These are phyloP conservation scores for Rapana venosa DNA, from an alignment of 2,888 invertebrate species.

Conservation along the genomic window DNA sequence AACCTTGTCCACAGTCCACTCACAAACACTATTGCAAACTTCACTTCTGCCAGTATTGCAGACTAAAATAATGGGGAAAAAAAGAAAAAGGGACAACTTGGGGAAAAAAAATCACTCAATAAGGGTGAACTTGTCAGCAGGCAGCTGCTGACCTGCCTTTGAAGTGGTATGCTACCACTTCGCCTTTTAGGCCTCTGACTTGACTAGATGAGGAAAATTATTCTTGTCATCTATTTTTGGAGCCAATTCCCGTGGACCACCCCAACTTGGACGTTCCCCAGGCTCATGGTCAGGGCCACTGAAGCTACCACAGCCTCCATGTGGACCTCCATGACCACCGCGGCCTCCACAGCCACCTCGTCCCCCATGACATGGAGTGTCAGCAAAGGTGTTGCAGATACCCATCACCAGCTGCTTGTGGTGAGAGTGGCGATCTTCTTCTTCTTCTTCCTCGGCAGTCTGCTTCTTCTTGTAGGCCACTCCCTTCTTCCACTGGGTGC, in stretches of 20 bases:
- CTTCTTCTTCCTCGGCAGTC: conserved; percentile 79
- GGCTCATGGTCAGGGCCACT: conserved; percentile 14
- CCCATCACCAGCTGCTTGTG: conserved; percentile 70
- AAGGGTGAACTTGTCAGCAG: neutral
- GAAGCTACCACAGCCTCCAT: conserved; percentile 44
- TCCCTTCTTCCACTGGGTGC: conserved; percentile 86
- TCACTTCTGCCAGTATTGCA: neutral
- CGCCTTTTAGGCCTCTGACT: conserved; percentile 67
- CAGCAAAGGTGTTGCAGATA: conserved; percentile 77
- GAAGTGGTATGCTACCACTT: conserved; percentile 28
- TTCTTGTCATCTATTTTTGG: conserved; percentile 97
- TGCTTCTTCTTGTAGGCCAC: conserved; percentile 83
- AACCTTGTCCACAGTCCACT: neutral
- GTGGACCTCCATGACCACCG: conserved; percentile 38
- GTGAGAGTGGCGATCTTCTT: conserved; percentile 68
- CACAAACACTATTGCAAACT: neutral
- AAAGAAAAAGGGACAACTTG: neutral
- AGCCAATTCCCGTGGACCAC: conserved; percentile 69
- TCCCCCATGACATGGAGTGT: conserved; percentile 69
- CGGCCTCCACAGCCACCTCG: conserved; percentile 71
- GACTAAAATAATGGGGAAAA: neutral
- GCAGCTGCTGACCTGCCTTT: neutral
- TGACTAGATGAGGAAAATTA: conserved; percentile 94
- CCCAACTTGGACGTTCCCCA: conserved; percentile 29
- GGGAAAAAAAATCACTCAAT: neutral